Percentiles rank a stretch among this genome's conserved stretches.
These are phyloP conservation scores for Acropternis orthonyx DNA, from an alignment of 2,797 vertebrate genomes.

Conservation along the genomic window DNA sequence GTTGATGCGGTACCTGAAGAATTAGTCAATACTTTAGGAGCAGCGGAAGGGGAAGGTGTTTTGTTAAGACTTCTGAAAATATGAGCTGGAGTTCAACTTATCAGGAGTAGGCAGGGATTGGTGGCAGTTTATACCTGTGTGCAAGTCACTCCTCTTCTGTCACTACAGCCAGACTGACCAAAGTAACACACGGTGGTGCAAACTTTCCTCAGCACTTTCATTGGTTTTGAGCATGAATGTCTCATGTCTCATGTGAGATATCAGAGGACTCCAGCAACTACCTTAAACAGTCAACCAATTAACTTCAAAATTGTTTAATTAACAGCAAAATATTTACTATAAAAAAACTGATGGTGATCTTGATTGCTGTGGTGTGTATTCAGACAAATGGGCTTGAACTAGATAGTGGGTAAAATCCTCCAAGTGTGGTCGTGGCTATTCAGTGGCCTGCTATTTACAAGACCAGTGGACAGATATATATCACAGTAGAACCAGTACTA, in stretches of 20 bases:
- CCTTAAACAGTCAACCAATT: neutral
- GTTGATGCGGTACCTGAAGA: neutral
- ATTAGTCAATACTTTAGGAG: neutral
- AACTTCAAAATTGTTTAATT: neutral
- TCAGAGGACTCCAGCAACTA: neutral
- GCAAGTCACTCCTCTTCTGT: neutral
- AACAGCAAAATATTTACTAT: neutral
- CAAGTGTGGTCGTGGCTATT: neutral
- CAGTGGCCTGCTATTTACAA: neutral
- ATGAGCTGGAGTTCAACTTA: neutral
- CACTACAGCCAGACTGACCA: neutral
- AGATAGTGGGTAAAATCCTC: neutral
- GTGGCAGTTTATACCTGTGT: neutral
- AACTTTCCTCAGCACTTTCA: neutral
- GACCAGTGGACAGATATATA: neutral
- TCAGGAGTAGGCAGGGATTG: neutral
- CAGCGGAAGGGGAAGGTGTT: rapidly evolving
- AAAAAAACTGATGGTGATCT: neutral
- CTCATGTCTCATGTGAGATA: neutral
- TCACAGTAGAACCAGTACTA: neutral
- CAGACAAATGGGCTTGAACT: rapidly evolving
- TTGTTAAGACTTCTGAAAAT: neutral
- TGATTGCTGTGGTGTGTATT: rapidly evolving
- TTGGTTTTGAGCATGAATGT: neutral
- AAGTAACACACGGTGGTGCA: neutral